Percentiles rank a stretch among this genome's conserved stretches.
Evolutionary conservation across 2,888 invertebrate genomes (phyloP).

Genomic region (Polymixis flavicincta): DNA sequence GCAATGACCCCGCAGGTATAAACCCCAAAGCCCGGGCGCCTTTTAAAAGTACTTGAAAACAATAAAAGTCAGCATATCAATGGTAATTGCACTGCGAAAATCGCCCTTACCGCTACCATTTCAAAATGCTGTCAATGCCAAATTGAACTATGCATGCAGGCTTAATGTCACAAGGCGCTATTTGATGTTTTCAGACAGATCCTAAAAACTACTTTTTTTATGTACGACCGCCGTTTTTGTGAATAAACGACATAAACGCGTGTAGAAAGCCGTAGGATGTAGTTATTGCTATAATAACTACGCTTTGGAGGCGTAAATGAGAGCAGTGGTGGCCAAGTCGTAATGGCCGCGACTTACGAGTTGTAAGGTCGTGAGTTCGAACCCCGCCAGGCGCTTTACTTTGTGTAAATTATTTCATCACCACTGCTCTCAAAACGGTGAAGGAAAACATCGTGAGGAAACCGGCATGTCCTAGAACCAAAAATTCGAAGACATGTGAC

Average conservation of each 20-base stretch:
- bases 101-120: not conserved
- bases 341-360: too few species aligned
- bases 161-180: constrained; percentile 2
- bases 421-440: too few species aligned
- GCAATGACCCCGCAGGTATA: not conserved
- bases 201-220: constrained; percentile 1
- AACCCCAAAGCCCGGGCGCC: not conserved
- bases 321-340: too few species aligned
- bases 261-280: constrained; percentile 27
- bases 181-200: constrained; percentile 1
- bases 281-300: constrained; percentile 28
- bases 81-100: not conserved
- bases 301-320: constrained; percentile 32
- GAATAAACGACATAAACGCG: constrained; percentile 39
- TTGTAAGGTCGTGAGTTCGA: too few species aligned
- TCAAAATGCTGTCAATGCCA: not conserved
- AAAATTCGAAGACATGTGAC: too few species aligned
- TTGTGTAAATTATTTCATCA: too few species aligned
- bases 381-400: too few species aligned
- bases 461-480: too few species aligned
- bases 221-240: constrained; percentile 23
- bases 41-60: not conserved
- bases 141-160: not conserved
- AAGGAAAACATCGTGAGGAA: too few species aligned
- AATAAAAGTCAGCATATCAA: not conserved